Evolutionary conservation across 1,140 invertebrate genomes (phyloP), one percentile per base, ranked within the genome.

Genomic region (Drosophila santomea): DNA sequence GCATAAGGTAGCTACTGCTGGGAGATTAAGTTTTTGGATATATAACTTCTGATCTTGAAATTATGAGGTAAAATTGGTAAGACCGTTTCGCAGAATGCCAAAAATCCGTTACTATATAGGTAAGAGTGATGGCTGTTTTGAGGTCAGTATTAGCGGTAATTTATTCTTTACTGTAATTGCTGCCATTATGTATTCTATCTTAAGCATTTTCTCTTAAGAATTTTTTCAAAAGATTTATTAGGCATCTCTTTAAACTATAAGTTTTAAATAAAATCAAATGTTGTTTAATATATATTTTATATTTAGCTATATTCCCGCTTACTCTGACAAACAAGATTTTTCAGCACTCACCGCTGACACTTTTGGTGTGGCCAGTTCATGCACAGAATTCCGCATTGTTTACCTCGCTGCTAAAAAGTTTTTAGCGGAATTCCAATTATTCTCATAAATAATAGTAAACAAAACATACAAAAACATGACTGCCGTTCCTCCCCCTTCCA

Each of bases 401-500:
- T 69, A 69, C 41, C 62, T 48, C 32, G 62, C 62, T 52, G 48
- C 62, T 11, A 43, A 43, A 12, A 44, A 52, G n/a, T 36, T 58
- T 50, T 68, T 36, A 12, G 11, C 20, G 8, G 38, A 71, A 36
- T 57, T 69, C 4, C 15, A 38, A 39, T 58, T 25, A 39, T 71
- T 69, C 6, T 11, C n/a, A n/a, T 20, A 43, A 64, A 57, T 39
- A 62, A 28, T 11, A 10, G 1, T 35, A 56, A 35, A 44, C 38
- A 57, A 67, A 59, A 32, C 54, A 28, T 20, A 45, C 7, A 3
- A 0, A 14, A 77, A 58, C 11, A 92, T 92, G 91, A 91, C 91
- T 48, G 83, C 91, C 15, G 91, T 91, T 10, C 85, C 91, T 11
- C 85, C 92, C 12, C 92, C 92, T 35, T 85, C 95, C 28, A 96